A percentile compares a stretch with the other conserved stretches of the same genome.
Conservation (phyloP, 2,113 vertebrate genomes). For the Microcebus ravelobensis region DNA sequence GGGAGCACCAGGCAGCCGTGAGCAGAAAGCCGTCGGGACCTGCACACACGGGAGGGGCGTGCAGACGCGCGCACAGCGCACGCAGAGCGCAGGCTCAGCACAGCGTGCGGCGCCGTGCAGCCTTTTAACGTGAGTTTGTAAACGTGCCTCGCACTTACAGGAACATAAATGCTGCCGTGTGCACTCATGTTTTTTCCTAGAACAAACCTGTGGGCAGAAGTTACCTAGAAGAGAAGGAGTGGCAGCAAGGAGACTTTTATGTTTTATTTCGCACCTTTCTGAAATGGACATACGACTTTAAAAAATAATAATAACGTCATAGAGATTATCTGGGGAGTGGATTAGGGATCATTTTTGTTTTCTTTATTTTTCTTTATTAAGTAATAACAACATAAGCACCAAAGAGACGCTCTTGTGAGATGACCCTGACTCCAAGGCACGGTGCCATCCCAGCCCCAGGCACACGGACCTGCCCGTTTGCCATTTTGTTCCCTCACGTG, state of each 20-base stretch:
- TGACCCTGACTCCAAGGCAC: neutral
- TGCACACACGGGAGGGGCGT: neutral
- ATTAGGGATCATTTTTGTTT: neutral
- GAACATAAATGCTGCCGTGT: neutral
- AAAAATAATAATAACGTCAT: neutral
- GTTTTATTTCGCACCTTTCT: neutral
- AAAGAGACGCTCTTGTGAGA: neutral
- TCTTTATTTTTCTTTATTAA: neutral
- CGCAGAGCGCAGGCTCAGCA: neutral
- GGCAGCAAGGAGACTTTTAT: neutral
- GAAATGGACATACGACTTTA: neutral
- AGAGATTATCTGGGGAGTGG: neutral
- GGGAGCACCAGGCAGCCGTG: neutral
- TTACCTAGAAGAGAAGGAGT: neutral
- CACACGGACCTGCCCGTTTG: neutral
- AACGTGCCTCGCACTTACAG: neutral
- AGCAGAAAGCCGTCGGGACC: neutral
- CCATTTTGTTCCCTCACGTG: neutral
- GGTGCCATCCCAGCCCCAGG: fast-evolving
- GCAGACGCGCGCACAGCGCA: neutral
- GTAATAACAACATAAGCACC: neutral
- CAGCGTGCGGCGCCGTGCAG: too few relatives aligned
- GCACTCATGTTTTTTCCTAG: neutral
- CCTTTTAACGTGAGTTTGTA: neutral
- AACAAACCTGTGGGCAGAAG: neutral